Conservation (phyloP, 2,888 invertebrate species). For the Argyra leucocephala region DNA sequence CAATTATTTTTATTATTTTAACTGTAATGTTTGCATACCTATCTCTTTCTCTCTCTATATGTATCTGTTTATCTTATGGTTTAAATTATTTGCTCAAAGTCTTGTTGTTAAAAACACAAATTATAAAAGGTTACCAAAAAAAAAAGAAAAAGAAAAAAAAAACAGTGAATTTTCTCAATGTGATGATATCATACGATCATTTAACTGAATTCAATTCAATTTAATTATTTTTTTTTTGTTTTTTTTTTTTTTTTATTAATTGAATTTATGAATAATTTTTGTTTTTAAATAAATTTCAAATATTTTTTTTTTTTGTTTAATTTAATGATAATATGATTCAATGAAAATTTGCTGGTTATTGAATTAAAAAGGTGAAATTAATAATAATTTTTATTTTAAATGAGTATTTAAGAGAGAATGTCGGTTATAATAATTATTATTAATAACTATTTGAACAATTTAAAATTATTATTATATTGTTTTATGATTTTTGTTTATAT, state of each 20-base stretch:
- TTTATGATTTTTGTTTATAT: too few species aligned
- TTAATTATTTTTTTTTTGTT: neutral
- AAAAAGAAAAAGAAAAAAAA: neutral
- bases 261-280: neutral
- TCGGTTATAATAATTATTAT: too few species aligned
- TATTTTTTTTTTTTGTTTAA: neutral
- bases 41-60: too few species aligned
- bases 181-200: neutral
- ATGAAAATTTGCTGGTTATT: neutral
- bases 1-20: too few species aligned
- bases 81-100: too few species aligned
- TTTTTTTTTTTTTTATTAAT: neutral
- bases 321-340: neutral
- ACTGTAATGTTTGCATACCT: too few species aligned
- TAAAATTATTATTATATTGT: too few species aligned
- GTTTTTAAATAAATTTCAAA: neutral
- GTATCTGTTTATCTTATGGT: too few species aligned
- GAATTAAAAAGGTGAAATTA: neutral
- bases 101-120: too few species aligned
- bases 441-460: too few species aligned
- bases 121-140: too few species aligned
- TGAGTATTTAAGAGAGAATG: too few species aligned
- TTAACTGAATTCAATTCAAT: neutral
- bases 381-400: neutral
- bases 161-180: neutral